Evolutionary conservation across 2,888 invertebrate species (phyloP).

Genomic region (Lacanobia wlatinum): DNA sequence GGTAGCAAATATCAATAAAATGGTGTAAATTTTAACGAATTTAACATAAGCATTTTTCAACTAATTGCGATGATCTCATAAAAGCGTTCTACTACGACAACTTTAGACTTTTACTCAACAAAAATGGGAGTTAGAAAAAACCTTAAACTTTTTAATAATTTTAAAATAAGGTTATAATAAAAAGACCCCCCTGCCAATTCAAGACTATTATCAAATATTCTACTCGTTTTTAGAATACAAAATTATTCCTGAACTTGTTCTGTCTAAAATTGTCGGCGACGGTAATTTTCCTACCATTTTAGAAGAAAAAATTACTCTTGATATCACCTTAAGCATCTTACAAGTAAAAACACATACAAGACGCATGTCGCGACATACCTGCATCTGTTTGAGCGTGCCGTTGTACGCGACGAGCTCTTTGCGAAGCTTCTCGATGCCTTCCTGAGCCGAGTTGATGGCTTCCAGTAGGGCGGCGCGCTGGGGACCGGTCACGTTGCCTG

Average conservation of each 20-base stretch:
- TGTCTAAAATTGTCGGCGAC: neutral
- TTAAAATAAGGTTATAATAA: neutral
- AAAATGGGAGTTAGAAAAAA: no score
- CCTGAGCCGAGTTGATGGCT: constrained; percentile 95
- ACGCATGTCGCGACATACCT: constrained; percentile 74
- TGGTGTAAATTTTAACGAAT: no score
- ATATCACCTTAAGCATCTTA: no score
- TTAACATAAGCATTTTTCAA: neutral
- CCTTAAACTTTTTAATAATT: no score
- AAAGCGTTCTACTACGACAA: neutral
- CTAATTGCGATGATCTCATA: neutral
- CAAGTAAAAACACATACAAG: neutral
- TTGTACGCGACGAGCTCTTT: constrained; percentile 91
- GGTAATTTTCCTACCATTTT: neutral
- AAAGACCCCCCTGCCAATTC: neutral
- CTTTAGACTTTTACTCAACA: neutral
- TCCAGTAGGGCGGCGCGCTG: constrained; percentile 94
- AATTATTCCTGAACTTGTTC: neutral
- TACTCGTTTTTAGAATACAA: neutral
- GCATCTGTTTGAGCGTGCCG: constrained; percentile 81
- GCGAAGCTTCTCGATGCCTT: constrained; percentile 94
- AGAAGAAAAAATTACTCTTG: neutral
- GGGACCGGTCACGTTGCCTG: constrained; percentile 91
- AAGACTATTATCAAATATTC: neutral
- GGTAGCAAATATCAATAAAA: no score